phyloP scores from a whole-genome alignment of 2,888 invertebrate species.

The Seladonia tumulorum region DNA sequence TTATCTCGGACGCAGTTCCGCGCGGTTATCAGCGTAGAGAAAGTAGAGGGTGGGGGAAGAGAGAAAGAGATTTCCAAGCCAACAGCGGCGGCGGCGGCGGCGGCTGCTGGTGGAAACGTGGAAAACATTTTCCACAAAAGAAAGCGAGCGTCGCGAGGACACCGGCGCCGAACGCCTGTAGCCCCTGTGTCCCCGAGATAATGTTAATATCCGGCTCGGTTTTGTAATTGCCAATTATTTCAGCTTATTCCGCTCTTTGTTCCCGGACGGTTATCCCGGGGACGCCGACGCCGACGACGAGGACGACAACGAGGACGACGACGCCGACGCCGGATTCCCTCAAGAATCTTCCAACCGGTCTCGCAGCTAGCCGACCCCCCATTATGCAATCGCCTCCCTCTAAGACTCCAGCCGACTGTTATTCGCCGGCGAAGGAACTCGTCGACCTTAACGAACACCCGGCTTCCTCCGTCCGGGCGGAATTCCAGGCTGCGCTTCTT shows the following conservation, averaged over 20 bases:
- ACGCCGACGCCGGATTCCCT: conserved; percentile 54
- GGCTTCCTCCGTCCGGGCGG: conserved; percentile 1
- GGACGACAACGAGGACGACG: conserved; percentile 19
- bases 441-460: conserved; percentile 46
- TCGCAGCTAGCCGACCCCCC: conserved; percentile 52
- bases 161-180: conserved; percentile 36
- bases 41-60: conserved; percentile 11
- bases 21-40: conserved; percentile 61
- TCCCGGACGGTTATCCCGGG: conserved; percentile 64
- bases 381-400: conserved; percentile 63
- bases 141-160: conserved; percentile 36
- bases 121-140: conserved; percentile 63
- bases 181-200: conserved; percentile 68
- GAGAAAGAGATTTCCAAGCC: conserved; percentile 29
- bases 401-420: conserved; percentile 48
- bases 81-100: background rate
- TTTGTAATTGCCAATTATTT: conserved; percentile 81
- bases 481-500: conserved; percentile 27
- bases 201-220: conserved; percentile 78
- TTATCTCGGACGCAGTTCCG: conserved; percentile 62
- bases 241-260: conserved; percentile 77
- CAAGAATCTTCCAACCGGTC: conserved; percentile 63
- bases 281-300: conserved; percentile 11
- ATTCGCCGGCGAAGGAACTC: conserved; percentile 54
- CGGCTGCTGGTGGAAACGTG: conserved; percentile 32